Evolutionary conservation across 2,113 vertebrate species (phyloP).

Genomic region (Burhinus bistriatus): DNA sequence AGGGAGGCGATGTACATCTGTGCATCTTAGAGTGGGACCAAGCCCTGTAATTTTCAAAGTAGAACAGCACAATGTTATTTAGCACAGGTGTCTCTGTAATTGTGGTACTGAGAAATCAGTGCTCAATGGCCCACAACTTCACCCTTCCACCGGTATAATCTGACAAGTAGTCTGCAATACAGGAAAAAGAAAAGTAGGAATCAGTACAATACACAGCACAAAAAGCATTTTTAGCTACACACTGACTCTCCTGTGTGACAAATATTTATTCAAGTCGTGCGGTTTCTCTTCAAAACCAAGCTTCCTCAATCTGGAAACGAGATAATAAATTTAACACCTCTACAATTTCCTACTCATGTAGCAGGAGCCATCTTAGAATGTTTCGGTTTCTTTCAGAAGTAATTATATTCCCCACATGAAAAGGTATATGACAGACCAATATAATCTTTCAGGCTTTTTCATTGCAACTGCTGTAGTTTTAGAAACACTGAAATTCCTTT

Average conservation of each 20-base stretch:
- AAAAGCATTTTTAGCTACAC: constrained; percentile 24
- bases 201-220: neutral
- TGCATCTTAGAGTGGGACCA: neutral
- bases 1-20: constrained; percentile 10
- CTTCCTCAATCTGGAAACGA: neutral
- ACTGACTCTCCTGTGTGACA: constrained; percentile 22
- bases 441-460: constrained; percentile 22
- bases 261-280: neutral
- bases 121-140: constrained; percentile 59
- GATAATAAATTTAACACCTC: constrained; percentile 9
- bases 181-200: constrained; percentile 29
- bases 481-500: constrained; percentile 26
- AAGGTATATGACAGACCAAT: neutral
- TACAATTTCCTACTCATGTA: neutral
- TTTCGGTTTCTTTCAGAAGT: constrained; percentile 8
- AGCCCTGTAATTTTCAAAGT: constrained; percentile 63
- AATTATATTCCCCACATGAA: constrained; percentile 5
- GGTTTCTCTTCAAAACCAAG: neutral
- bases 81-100: constrained; percentile 66
- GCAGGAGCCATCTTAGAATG: constrained; percentile 5
- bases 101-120: constrained; percentile 54
- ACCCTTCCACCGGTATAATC: constrained; percentile 45
- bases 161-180: constrained; percentile 3
- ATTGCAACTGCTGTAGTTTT: neutral
- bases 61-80: constrained; percentile 47